Base-by-base conservation (phyloP, 1,140 invertebrate species). In the Cyclargus thomasi region DNA sequence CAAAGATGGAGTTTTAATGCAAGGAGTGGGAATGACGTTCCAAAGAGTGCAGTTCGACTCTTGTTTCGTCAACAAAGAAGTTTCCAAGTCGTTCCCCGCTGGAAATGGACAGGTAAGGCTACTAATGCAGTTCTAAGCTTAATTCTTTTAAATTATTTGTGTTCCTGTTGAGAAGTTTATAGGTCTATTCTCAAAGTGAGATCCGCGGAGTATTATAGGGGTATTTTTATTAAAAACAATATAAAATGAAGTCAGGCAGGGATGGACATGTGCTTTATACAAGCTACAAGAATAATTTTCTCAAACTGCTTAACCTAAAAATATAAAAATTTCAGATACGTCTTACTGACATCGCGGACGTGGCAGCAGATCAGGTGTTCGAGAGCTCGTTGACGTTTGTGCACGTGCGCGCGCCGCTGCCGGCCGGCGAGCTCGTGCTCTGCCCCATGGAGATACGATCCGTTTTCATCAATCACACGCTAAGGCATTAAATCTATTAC, bases 391-490 rank as follows among this genome's bases (percentile, higher is more conserved):
- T 89, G 16, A 86, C 86, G 1, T 85, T 78, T 68, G 71, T 76
- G 4, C 73, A 65, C 20, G 36, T 80, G 1, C 64, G 71, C 29
- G 65, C 36, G 8, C 67, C 68, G 0, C 20, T 85, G 2, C 69
- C 78, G 0, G 74, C 70, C 21, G 76, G 72, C 0, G 59, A 73
- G 0, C 36, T 89, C 3, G 71, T 73, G 0, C 76, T 89, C 0
- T 89, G 86, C 62, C 86, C 85, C 63, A 82, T 86, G 84, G 84
- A 88, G 68, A 68, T 88, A 29, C 71, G 80, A 0, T 88, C 86
- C 0, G 74, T 86, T 0, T 88, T 88, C 72, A 72, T 87, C 29
- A 84, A 85, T 62, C 71, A 83, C 3, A 86, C 82, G 0, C 20
- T 79, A 0, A 80, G 78, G 63, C 75, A 73, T 22, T 55, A 55